Conservation (phyloP, 2,888 invertebrate genomes). For the Campaea margaritaria region DNA sequence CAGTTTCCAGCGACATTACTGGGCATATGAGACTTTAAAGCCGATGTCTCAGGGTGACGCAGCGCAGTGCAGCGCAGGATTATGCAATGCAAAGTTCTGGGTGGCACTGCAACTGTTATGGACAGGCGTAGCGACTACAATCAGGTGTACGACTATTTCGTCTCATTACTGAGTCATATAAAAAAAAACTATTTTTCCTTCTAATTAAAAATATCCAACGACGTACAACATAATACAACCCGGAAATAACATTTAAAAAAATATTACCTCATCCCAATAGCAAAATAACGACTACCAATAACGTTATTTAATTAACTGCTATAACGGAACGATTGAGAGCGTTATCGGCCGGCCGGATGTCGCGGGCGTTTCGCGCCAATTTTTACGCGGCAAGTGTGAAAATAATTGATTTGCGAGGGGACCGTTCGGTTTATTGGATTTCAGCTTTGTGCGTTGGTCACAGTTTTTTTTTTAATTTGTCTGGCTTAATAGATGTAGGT, state of each 20-base stretch:
- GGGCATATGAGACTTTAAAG: no score
- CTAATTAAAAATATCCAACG: background rate
- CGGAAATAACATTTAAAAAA: slow-evolving; percentile 1
- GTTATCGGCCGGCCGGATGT: slow-evolving; percentile 37
- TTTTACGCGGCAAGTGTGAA: slow-evolving; percentile 74
- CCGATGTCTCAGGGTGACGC: no score
- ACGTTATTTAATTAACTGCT: slow-evolving; percentile 43
- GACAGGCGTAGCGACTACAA: no score
- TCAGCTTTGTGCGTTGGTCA: slow-evolving; percentile 15
- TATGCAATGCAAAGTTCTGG: no score
- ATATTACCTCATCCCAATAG: background rate
- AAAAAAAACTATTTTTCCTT: no score
- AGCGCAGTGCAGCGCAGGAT: no score
- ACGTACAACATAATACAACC: background rate
- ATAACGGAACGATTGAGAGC: slow-evolving; percentile 58
- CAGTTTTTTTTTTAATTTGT: slow-evolving; percentile 13
- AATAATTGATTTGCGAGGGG: slow-evolving; percentile 75
- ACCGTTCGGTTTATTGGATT: slow-evolving; percentile 33
- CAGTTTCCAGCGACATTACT: no score
- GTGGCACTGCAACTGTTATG: no score
- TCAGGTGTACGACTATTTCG: no score
- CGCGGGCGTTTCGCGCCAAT: slow-evolving; percentile 60
- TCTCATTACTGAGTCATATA: no score
- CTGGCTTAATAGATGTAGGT: background rate
- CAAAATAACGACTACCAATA: slow-evolving; percentile 7